Conservation (phyloP, 2,113 vertebrate genomes). For the Ginglymostoma cirratum region DNA sequence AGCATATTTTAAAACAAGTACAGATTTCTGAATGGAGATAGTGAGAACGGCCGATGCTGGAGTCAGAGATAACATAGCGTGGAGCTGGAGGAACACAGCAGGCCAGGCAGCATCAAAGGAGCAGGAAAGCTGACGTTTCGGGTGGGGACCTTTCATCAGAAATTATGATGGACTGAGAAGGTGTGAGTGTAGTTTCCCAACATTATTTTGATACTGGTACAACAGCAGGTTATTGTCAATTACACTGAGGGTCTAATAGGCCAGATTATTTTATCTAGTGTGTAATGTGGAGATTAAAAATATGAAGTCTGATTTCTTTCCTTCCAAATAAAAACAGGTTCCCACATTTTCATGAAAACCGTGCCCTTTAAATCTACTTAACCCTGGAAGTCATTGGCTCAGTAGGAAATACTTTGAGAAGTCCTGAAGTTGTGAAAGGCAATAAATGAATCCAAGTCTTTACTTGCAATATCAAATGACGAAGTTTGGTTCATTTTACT, state of each 20-base stretch:
- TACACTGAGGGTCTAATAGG: neutral
- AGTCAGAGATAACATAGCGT: too few species aligned
- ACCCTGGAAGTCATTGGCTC: too few species aligned
- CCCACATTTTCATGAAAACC: neutral
- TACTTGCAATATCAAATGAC: neutral
- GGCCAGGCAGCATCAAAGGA: too few species aligned
- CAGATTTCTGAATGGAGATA: neutral
- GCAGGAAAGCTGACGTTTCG: too few species aligned
- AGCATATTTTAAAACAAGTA: neutral
- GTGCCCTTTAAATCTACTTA: neutral
- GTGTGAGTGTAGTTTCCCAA: neutral
- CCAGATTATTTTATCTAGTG: neutral
- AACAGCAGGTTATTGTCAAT: neutral
- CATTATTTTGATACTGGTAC: neutral
- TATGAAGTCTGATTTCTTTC: neutral
- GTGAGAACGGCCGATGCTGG: too few species aligned
- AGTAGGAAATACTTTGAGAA: neutral
- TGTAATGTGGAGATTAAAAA: neutral
- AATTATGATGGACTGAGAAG: neutral
- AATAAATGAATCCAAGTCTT: neutral
- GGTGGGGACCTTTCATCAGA: too few species aligned
- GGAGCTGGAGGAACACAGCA: too few species aligned
- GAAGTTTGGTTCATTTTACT: neutral
- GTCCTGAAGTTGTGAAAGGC: neutral
- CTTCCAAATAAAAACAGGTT: neutral